phyloP scores from a whole-genome alignment of 2,113 vertebrate species.

The Mus spicilegus region DNA sequence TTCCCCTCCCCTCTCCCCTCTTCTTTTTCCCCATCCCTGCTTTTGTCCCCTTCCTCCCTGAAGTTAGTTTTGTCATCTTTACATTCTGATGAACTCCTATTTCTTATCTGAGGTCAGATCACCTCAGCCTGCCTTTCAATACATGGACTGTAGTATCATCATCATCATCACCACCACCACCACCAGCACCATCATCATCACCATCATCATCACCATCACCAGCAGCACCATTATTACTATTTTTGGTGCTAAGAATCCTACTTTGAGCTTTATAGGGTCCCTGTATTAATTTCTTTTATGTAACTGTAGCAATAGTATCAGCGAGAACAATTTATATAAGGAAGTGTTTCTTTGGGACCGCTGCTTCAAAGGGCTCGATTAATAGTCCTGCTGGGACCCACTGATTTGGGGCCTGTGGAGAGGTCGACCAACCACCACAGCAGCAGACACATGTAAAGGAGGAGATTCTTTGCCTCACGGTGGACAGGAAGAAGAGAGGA shows the following conservation, averaged over 20 bases:
- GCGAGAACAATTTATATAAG: not conserved
- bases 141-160: not conserved
- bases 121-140: not conserved
- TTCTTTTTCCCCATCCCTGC: not conserved
- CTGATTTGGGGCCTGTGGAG: not conserved
- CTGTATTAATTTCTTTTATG: not conserved
- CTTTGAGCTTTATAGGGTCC: not conserved
- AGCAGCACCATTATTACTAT: not conserved
- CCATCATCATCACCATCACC: too few relatives aligned
- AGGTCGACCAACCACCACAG: not conserved
- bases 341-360: not conserved
- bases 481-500: not conserved
- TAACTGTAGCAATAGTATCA: not conserved
- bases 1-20: not conserved
- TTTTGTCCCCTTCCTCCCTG: not conserved
- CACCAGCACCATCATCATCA: not conserved
- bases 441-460: not conserved
- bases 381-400: not conserved
- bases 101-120: constrained; percentile 3
- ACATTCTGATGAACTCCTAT: not conserved
- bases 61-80: not conserved
- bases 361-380: not conserved
- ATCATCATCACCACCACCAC: not conserved
- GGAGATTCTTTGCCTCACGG: not conserved
- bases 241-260: not conserved